Evolutionary conservation across 2,888 invertebrate species (phyloP).

Genomic region (Drosophila silvestris): DNA sequence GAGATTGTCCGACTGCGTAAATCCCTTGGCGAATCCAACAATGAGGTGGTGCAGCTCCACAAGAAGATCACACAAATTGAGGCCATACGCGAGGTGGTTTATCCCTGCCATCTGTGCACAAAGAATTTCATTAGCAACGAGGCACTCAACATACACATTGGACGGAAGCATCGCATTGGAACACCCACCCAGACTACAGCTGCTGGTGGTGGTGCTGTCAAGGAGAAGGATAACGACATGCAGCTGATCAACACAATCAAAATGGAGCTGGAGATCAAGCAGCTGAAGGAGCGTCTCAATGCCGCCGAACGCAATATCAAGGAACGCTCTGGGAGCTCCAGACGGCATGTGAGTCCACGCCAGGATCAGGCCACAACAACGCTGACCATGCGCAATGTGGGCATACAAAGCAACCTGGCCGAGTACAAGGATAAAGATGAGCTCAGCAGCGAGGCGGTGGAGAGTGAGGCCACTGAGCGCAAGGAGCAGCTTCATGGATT

Average conservation of each 20-base stretch:
- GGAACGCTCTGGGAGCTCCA: constrained; percentile 57
- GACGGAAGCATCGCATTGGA: constrained; percentile 76
- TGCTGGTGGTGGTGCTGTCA: constrained; percentile 21
- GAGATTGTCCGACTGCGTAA: constrained; percentile 78
- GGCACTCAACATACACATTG: constrained; percentile 83
- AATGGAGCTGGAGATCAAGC: constrained; percentile 88
- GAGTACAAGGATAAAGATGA: constrained; percentile 79
- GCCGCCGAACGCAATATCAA: constrained; percentile 87
- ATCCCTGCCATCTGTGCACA: constrained; percentile 83
- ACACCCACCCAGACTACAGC: constrained; percentile 48
- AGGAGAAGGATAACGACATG: constrained; percentile 81
- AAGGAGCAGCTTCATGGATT: constrained; percentile 68
- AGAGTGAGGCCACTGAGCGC: constrained; percentile 58
- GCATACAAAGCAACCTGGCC: constrained; percentile 71
- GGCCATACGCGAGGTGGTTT: constrained; percentile 83
- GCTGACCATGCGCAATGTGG: constrained; percentile 60
- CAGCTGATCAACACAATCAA: constrained; percentile 88
- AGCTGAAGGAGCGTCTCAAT: constrained; percentile 88
- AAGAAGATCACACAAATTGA: constrained; percentile 83
- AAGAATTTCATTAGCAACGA: constrained; percentile 85
- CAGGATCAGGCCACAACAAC: constrained; percentile 47
- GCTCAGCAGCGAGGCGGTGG: constrained; percentile 31
- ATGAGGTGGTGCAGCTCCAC: constrained; percentile 82
- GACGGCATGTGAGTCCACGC: constrained; percentile 33
- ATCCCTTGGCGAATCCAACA: constrained; percentile 75